Base-by-base conservation (phyloP, 2,797 vertebrate genomes). In the Lagodon rhomboides region DNA sequence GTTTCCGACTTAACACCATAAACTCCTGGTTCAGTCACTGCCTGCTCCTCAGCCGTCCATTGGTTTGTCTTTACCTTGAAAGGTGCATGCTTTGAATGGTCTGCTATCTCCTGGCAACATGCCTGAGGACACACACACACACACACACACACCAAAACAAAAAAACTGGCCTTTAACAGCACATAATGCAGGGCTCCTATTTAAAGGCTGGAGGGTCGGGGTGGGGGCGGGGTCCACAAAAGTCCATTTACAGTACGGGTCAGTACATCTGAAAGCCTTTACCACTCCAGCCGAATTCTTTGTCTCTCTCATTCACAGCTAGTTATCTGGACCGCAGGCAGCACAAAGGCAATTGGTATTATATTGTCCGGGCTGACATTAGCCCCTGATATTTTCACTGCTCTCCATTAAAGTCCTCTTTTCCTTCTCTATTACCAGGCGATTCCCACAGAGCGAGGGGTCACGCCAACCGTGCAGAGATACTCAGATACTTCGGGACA, bases 261-360 rank as follows among this genome's bases (percentile, higher is more conserved):
- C 95, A 96, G 91, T 93, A 93, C 94, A 91, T 94, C 93, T 94
- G 93, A 96, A 96, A 94, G 93, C 89, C 93, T 95, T 95, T 94
- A 95, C 90, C 89, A 83, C 93, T 92, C 18, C 87, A 93, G 93
- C 95, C 95, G 92, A 92, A 93, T 92, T 92, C 95, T 96, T 95
- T 96, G 94, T 95, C 89, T 90, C 78, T 67, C 89, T 89, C 85
- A 83, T 93, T 94, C 91, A 94, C 89, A 72, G 91, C 84, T 79
- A 86, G 91, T 93, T 93, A 94, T 91, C 90, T 82, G 23, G 79
- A 93, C 87, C 68, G 67, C 81, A 61, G 85, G 85, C 83, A 13
- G 55, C 90, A 95, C 94, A 95, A 95, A 94, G 88, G 85, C 86
- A 90, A 89, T 91, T 86, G 89, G 87, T 86, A 77, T 89, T 94